phyloP scores from a whole-genome alignment of 1,140 invertebrate species.

The Globodera rostochiensis region DNA sequence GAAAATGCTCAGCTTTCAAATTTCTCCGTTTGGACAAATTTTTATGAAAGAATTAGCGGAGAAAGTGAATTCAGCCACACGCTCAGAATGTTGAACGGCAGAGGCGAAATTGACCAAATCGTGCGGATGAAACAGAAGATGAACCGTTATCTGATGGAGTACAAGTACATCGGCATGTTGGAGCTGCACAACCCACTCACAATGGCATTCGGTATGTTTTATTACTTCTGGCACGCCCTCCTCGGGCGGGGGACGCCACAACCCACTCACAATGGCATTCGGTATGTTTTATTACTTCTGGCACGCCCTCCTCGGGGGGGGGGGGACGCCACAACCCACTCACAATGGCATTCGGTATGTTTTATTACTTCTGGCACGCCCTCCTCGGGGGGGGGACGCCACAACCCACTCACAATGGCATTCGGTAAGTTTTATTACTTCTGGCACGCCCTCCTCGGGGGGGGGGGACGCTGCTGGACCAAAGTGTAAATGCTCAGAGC shows the following conservation, averaged over 20 bases:
- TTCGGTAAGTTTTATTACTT: too few species aligned
- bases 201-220: neutral
- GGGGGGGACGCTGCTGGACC: too few species aligned
- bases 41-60: neutral
- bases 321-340: neutral
- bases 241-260: too few species aligned
- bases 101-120: neutral
- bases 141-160: neutral
- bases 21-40: neutral
- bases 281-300: too few species aligned
- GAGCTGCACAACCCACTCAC: neutral
- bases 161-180: neutral
- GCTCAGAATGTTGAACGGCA: neutral
- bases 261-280: too few species aligned
- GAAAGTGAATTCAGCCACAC: neutral
- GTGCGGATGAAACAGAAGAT: neutral
- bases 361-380: too few species aligned
- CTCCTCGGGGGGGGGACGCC: too few species aligned
- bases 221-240: too few species aligned
- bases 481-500: too few species aligned
- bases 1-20: neutral
- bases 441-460: too few species aligned
- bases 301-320: too few species aligned
- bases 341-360: neutral
- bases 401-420: too few species aligned